These are phyloP conservation scores for Neodiprion pinetum DNA, from an alignment of 1,140 invertebrate genomes.

Conservation along the genomic window DNA sequence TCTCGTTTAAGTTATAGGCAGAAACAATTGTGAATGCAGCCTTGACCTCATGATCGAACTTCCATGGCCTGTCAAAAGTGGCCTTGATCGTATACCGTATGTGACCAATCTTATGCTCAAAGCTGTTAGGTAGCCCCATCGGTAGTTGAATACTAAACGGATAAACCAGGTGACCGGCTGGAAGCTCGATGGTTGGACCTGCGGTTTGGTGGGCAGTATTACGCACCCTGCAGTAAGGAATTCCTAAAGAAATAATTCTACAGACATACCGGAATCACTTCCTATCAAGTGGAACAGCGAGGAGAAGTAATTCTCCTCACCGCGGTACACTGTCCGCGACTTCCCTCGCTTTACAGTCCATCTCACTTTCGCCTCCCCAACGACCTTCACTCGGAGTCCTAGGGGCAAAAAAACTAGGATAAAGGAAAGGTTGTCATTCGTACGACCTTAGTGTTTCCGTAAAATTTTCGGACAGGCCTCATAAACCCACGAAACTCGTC, in stretches of 20 bases:
- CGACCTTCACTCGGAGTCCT: neutral
- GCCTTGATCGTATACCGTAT: conserved; percentile 66
- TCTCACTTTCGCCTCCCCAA: neutral
- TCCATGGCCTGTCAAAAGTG: conserved; percentile 65
- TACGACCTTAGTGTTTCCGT: too few species aligned
- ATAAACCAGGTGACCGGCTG: conserved; percentile 59
- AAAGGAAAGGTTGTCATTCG: too few species aligned
- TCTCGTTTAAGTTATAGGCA: conserved; percentile 33
- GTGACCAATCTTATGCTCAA: conserved; percentile 64
- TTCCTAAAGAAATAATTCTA: too few species aligned
- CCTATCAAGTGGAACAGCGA: neutral
- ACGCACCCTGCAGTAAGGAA: too few species aligned
- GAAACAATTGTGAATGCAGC: conserved; percentile 60
- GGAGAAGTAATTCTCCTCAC: neutral
- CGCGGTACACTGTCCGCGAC: neutral
- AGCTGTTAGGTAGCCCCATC: conserved; percentile 59
- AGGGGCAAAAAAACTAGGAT: neutral
- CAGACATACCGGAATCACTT: neutral
- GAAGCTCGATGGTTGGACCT: conserved; percentile 39
- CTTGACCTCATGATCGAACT: conserved; percentile 62
- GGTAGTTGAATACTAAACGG: conserved; percentile 64
- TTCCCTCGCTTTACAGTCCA: neutral
- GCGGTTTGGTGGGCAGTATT: neutral
- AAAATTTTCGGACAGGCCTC: too few species aligned
- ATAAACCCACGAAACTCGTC: too few species aligned